Evolutionary conservation across 2,888 invertebrate genomes (phyloP).

Genomic region (Tupiocoris notatus): DNA sequence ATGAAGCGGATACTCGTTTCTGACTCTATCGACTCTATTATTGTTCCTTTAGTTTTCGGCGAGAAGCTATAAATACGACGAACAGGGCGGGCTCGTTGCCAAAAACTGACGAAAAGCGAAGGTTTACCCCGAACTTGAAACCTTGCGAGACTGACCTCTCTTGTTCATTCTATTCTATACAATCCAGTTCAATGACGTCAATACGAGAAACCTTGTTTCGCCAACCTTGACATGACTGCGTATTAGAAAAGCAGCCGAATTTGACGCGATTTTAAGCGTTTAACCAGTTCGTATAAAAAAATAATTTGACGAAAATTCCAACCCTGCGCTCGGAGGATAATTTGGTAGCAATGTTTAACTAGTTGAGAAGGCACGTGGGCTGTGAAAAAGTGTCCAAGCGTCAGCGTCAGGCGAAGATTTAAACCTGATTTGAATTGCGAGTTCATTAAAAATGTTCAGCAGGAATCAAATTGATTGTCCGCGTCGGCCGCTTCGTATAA

Average conservation of each 20-base stretch:
- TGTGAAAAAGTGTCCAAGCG: neutral
- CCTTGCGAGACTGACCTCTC: neutral
- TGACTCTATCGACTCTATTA: conserved; percentile 1
- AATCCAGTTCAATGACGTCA: too few species aligned
- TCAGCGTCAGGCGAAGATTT: neutral
- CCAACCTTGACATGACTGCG: too few species aligned
- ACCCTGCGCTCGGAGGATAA: too few species aligned
- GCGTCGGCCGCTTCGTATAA: neutral
- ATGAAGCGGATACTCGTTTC: too few species aligned
- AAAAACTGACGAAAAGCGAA: conserved; percentile 28
- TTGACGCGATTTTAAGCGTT: too few species aligned
- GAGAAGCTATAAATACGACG: conserved; percentile 13
- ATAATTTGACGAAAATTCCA: too few species aligned
- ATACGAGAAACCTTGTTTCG: too few species aligned
- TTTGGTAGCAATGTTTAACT: too few species aligned
- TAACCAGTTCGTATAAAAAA: too few species aligned
- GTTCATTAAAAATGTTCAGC: neutral
- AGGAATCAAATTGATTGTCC: neutral
- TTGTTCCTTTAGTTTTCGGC: conserved; percentile 15
- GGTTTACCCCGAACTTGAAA: conserved; percentile 37
- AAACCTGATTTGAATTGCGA: neutral
- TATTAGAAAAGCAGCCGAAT: too few species aligned
- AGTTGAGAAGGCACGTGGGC: neutral
- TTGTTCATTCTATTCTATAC: neutral
- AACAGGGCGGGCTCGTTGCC: conserved; percentile 5